These are phyloP conservation scores for Brachionus angularis DNA, from an alignment of 1,140 invertebrate species.

Conservation along the genomic window DNA sequence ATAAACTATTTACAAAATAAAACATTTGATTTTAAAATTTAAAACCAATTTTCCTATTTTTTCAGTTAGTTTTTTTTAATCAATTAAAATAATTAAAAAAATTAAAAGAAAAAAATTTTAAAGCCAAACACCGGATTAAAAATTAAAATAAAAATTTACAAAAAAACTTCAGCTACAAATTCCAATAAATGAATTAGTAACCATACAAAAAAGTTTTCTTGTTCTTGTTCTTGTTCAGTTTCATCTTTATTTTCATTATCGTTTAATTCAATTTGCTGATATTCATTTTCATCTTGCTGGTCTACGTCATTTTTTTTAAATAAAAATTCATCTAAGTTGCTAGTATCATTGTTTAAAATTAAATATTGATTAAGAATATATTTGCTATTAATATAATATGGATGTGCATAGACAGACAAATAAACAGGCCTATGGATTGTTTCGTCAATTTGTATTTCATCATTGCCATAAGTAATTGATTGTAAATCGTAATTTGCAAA, in stretches of 20 bases:
- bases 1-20: too few relatives aligned
- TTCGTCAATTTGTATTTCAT: neutral
- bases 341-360: neutral
- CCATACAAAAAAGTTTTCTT: neutral
- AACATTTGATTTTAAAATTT: too few relatives aligned
- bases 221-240: too few relatives aligned
- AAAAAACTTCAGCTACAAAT: constrained; percentile 11
- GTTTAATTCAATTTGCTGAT: too few relatives aligned
- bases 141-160: too few relatives aligned
- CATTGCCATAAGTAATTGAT: constrained; percentile 31
- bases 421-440: neutral
- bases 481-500: constrained; percentile 21
- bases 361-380: neutral
- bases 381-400: constrained; percentile 21
- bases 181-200: constrained; percentile 25
- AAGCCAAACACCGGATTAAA: too few relatives aligned
- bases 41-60: too few relatives aligned
- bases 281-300: too few relatives aligned
- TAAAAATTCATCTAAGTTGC: neutral
- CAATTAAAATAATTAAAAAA: too few relatives aligned
- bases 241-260: too few relatives aligned
- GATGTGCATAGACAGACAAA: constrained; percentile 22
- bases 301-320: neutral
- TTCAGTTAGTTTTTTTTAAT: too few relatives aligned
- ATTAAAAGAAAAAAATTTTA: too few relatives aligned